phyloP scores from a whole-genome alignment of 2,888 invertebrate species.

The Idaea straminata region DNA sequence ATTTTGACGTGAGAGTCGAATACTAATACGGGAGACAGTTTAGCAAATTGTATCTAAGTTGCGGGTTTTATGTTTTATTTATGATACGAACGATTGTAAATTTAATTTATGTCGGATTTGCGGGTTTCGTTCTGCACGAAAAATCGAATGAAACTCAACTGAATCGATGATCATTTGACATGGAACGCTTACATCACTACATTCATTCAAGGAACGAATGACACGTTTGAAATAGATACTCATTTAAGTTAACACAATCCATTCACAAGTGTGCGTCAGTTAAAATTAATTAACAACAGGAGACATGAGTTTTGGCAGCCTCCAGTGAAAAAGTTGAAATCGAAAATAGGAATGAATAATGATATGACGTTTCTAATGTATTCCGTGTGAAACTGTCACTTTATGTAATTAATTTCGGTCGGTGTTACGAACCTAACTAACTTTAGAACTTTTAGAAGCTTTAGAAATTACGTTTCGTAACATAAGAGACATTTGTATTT shows the following conservation, averaged over 20 bases:
- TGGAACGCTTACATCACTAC: constrained; percentile 7
- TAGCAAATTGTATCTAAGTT: constrained; percentile 67
- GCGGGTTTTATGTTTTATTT: constrained; percentile 66
- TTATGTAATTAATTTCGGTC: constrained; percentile 63
- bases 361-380: constrained; percentile 61
- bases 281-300: background rate
- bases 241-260: constrained; percentile 28
- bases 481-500: constrained; percentile 57
- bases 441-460: constrained; percentile 20
- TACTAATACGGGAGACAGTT: constrained; percentile 65
- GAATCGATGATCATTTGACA: too few species aligned
- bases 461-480: constrained; percentile 42
- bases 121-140: constrained; percentile 34
- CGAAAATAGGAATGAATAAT: constrained; percentile 74
- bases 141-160: constrained; percentile 18
- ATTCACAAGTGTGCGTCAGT: constrained; percentile 24
- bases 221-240: constrained; percentile 16
- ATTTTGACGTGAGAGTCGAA: constrained; percentile 62
- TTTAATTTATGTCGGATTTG: constrained; percentile 50
- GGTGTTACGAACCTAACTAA: constrained; percentile 42
- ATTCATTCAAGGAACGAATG: constrained; percentile 7
- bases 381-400: constrained; percentile 71
- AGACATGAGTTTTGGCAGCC: background rate
- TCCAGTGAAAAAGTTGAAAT: constrained; percentile 21
- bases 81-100: constrained; percentile 54